A percentile compares a stretch with the other conserved stretches of the same genome.
These are phyloP conservation scores for Tinea pellionella DNA, from an alignment of 2,888 invertebrate genomes.

Conservation along the genomic window DNA sequence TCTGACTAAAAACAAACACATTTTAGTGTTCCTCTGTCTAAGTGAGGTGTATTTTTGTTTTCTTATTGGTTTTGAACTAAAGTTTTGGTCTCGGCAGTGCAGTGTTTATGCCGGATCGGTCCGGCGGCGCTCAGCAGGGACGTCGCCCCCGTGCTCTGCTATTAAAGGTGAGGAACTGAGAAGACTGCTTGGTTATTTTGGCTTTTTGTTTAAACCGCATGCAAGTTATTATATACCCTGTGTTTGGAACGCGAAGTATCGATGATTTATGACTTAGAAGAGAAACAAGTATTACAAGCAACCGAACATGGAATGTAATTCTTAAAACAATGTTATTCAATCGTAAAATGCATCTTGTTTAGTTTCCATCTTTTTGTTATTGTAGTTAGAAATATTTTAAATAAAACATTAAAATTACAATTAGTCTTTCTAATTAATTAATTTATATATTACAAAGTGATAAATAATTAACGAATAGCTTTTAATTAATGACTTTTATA, in stretches of 20 bases:
- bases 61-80: neutral
- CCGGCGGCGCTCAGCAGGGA: constrained; percentile 50
- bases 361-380: too few species aligned
- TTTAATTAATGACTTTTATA: too few species aligned
- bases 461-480: too few species aligned
- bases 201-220: constrained; percentile 25
- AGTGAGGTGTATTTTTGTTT: neutral
- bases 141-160: constrained; percentile 61
- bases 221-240: neutral
- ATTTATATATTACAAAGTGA: too few species aligned
- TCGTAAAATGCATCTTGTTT: too few species aligned
- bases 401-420: too few species aligned
- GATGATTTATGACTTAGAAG: neutral
- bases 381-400: too few species aligned
- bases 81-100: constrained; percentile 31
- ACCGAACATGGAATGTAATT: too few species aligned
- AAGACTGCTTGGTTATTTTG: constrained; percentile 25
- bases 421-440: too few species aligned
- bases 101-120: constrained; percentile 63
- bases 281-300: neutral
- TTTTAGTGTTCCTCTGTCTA: neutral
- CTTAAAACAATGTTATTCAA: too few species aligned
- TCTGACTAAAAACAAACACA: constrained; percentile 51
- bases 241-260: neutral
- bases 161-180: constrained; percentile 39